Base-by-base conservation (phyloP, 2,888 invertebrate genomes). In the Ramazzottius varieornatus region DNA sequence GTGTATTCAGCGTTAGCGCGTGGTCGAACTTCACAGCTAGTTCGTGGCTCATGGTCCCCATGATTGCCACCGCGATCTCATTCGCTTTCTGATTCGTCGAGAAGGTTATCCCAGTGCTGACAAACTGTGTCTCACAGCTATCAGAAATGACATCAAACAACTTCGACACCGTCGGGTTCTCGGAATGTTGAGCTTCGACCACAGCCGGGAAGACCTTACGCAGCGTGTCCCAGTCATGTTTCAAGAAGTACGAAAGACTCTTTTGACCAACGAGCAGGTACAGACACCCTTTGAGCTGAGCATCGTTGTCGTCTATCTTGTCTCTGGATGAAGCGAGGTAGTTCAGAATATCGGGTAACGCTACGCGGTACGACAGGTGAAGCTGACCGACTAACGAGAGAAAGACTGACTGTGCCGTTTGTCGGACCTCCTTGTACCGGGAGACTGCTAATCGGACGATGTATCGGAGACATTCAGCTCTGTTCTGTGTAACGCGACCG, bases 131-230 rank as follows among this genome's bases (percentile, higher is more conserved):
- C 64, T 75, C 73, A 32, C 78, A 70, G 66, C 73, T 75, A 66
- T 73, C 73, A 46, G 74, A 73, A 34, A 77, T 75, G 29, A 71
- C 71, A 64, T 79, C 78, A 24, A 78, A 70, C 46, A 78, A 71
- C 20, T 70, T 70, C 63, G 77, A 73, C 68, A 78, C 75, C 46
- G 77, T 75, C 0, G 84, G 84, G 73, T 91, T 90, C 73, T 92
- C 91, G 1, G 88, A 88, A 64, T 87, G 83, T 68, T 84, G 83
- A 0, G 88, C 84, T 66, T 81, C 80, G 0, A 89, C 78, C 32
- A 92, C 73, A 1, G 85, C 82, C 0, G 88, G 86, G 88, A 90
- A 90, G 0, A 91, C 74, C 33, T 81, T 77, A 46, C 79, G 76
- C 29, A 86, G 78, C 1, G 83, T 80, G 4, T 82, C 78, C 88